A percentile compares a stretch with the other conserved stretches of the same genome.
phyloP scores from a whole-genome alignment of 1,140 invertebrate species.

The Harlomillsia oculata region DNA sequence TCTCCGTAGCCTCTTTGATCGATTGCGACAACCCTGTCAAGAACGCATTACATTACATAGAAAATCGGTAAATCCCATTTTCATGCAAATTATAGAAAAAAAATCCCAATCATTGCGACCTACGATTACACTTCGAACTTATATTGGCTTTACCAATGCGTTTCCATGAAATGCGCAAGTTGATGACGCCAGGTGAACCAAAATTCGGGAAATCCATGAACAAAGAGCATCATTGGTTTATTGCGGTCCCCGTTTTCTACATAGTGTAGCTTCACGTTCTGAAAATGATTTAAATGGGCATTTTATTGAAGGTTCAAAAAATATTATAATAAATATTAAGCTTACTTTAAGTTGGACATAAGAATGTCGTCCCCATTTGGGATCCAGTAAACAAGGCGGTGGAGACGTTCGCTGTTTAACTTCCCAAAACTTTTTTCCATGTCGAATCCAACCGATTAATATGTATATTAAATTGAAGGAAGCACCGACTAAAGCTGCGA shows the following conservation, averaged over 20 bases:
- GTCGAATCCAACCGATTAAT: constrained; percentile 4
- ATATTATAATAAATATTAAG: neutral
- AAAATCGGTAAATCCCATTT: neutral
- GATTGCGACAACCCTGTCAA: constrained; percentile 52
- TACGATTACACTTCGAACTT: no score
- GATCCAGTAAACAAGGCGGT: constrained; percentile 36
- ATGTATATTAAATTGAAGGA: no score
- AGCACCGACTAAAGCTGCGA: no score
- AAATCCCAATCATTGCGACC: no score
- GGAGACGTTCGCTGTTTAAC: constrained; percentile 33
- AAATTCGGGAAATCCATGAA: constrained; percentile 60
- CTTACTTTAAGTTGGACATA: constrained; percentile 38
- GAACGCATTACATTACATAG: constrained; percentile 12
- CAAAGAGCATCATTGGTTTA: constrained; percentile 53
- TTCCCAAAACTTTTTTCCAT: constrained; percentile 17
- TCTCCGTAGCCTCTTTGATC: constrained; percentile 59
- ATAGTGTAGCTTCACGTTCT: constrained; percentile 55
- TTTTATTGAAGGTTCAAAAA: neutral
- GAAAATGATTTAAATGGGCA: constrained; percentile 9
- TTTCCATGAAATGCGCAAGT: constrained; percentile 49
- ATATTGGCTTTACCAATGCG: constrained; percentile 47
- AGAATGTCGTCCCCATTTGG: constrained; percentile 35
- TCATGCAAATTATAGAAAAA: neutral
- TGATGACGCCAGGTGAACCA: constrained; percentile 60
- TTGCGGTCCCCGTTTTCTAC: constrained; percentile 51